Evolutionary conservation across 1,140 invertebrate genomes (phyloP).

Genomic region (Rhizoglyphus robini): DNA sequence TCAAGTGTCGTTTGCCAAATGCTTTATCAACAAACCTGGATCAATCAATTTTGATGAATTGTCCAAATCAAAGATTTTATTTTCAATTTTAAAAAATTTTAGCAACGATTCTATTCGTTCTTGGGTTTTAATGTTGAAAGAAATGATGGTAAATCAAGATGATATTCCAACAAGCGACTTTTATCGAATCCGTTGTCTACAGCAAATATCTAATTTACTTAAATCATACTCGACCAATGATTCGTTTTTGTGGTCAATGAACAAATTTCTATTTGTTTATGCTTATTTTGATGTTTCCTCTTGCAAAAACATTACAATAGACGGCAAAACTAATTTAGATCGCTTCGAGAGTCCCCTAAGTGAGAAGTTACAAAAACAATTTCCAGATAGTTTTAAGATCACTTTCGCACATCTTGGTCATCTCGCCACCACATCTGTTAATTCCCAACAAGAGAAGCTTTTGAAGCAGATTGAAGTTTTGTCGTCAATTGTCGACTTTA

Average conservation of each 20-base stretch:
- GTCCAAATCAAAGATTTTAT: constrained; percentile 2
- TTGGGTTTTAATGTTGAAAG: background rate
- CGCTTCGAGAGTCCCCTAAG: background rate
- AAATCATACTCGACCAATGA: constrained; percentile 9
- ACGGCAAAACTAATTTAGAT: background rate
- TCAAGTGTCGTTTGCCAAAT: background rate
- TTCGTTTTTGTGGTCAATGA: background rate
- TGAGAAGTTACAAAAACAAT: background rate
- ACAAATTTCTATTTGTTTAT: constrained; percentile 12
- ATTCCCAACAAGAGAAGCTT: constrained; percentile 1
- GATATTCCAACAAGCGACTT: constrained; percentile 6
- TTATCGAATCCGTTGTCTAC: constrained; percentile 10
- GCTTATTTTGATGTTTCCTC: constrained; percentile 6
- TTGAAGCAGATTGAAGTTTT: background rate
- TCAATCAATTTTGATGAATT: constrained; percentile 11
- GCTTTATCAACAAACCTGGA: constrained; percentile 10
- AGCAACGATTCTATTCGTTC: background rate
- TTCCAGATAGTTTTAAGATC: background rate
- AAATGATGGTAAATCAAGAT: background rate
- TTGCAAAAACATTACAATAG: background rate
- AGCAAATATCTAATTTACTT: constrained; percentile 4
- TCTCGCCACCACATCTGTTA: background rate
- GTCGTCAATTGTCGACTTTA: constrained; percentile 10
- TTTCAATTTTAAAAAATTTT: constrained; percentile 17
- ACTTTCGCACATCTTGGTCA: background rate